A percentile compares a stretch with the other conserved stretches of the same genome.
These are phyloP conservation scores for Pseudonaja textilis DNA, from an alignment of 2,113 vertebrate species.

Conservation along the genomic window DNA sequence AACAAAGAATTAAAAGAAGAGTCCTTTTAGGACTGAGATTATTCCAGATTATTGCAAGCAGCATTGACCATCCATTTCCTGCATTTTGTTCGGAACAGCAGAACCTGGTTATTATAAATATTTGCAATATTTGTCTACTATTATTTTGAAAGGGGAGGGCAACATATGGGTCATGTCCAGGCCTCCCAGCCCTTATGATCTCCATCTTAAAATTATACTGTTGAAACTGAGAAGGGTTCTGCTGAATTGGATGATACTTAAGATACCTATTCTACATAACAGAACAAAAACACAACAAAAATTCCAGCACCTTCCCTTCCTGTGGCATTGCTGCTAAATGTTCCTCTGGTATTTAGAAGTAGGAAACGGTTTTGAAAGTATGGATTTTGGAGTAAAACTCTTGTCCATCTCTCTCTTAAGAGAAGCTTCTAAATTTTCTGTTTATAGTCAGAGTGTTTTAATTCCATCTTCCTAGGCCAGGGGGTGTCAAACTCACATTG, in stretches of 20 bases:
- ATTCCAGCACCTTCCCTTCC: background rate
- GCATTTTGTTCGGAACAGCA: background rate
- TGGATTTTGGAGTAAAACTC: background rate
- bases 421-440: background rate
- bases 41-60: background rate
- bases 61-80: background rate
- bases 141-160: background rate
- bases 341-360: background rate
- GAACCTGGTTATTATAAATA: background rate
- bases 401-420: background rate
- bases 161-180: background rate
- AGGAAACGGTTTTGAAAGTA: background rate
- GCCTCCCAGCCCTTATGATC: background rate
- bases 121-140: background rate
- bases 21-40: background rate
- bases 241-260: background rate
- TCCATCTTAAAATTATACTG: background rate
- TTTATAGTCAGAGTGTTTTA: background rate
- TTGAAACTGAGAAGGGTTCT: background rate
- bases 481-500: too few species aligned
- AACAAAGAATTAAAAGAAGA: background rate
- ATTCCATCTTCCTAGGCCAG: background rate
- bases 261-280: background rate
- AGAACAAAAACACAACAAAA: background rate
- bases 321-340: background rate